Percentiles rank a stretch among this genome's conserved stretches.
phyloP scores from a whole-genome alignment of 2,797 vertebrate species.

The Sitta carolinensis region DNA sequence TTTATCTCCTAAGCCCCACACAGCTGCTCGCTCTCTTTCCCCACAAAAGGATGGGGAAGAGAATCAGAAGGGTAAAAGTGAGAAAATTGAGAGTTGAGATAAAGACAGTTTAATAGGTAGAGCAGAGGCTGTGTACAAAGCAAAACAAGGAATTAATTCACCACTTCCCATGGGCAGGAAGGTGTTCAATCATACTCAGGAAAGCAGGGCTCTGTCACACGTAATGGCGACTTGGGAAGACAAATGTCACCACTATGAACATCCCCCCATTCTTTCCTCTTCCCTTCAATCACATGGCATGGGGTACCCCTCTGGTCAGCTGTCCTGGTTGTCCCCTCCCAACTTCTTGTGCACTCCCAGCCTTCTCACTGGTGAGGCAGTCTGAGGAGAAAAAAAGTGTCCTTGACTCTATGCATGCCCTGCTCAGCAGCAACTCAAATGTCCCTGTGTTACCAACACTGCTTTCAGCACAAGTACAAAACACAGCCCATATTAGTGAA shows the following conservation, averaged over 20 bases:
- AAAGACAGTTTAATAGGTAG: not conserved
- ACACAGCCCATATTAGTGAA: not conserved
- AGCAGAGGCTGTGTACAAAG: not conserved
- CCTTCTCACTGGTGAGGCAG: not conserved
- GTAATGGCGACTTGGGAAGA: accelerated
- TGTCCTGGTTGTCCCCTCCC: not conserved
- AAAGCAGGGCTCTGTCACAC: accelerated
- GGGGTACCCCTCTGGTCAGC: not conserved
- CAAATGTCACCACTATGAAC: accelerated
- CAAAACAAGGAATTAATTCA: not conserved
- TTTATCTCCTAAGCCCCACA: not conserved
- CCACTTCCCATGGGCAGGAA: accelerated
- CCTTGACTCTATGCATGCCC: not conserved
- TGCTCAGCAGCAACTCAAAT: not conserved
- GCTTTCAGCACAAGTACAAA: not conserved
- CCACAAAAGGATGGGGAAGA: not conserved
- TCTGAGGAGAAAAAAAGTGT: not conserved
- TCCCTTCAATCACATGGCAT: not conserved
- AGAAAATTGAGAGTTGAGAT: not conserved
- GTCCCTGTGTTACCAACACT: not conserved
- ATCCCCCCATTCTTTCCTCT: not conserved
- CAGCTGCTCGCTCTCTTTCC: not conserved
- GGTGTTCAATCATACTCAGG: not conserved
- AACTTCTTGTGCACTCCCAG: not conserved
- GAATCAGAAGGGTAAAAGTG: not conserved